Conservation (phyloP, 2,113 vertebrate genomes). For the Platysteira castanea region DNA sequence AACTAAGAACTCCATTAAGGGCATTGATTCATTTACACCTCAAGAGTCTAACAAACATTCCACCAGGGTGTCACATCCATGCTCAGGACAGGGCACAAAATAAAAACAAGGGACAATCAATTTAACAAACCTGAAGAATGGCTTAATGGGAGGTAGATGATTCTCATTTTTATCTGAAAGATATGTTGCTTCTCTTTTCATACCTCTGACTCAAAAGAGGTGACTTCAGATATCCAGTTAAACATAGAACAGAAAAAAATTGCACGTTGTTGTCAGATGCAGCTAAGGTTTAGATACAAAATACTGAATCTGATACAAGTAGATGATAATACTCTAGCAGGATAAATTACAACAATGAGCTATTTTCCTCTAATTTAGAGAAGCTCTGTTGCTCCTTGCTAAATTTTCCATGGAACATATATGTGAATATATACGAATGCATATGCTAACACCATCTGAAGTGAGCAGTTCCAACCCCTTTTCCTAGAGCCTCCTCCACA, state of each 20-base stretch:
- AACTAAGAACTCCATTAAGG: constrained; percentile 19
- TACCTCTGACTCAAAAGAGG: not conserved
- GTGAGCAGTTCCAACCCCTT: not conserved
- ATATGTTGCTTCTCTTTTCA: not conserved
- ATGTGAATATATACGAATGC: fast-evolving
- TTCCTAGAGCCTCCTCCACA: not conserved
- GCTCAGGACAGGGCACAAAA: not conserved
- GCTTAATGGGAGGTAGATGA: not conserved
- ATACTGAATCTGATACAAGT: not conserved
- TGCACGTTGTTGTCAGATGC: not conserved
- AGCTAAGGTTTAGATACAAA: not conserved
- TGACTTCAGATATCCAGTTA: not conserved
- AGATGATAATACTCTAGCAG: not conserved
- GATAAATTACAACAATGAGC: not conserved
- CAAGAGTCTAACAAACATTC: constrained; percentile 27
- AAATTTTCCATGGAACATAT: not conserved
- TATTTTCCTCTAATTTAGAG: not conserved
- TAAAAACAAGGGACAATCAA: not conserved
- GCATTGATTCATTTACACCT: constrained; percentile 42
- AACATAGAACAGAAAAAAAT: not conserved
- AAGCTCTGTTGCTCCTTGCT: not conserved
- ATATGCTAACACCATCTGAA: not conserved
- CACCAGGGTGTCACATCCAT: not conserved
- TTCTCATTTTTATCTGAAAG: not conserved
- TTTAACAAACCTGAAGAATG: not conserved